Evolutionary conservation across 2,797 vertebrate genomes (phyloP).

Genomic region (Chaetodon trifasciatus): DNA sequence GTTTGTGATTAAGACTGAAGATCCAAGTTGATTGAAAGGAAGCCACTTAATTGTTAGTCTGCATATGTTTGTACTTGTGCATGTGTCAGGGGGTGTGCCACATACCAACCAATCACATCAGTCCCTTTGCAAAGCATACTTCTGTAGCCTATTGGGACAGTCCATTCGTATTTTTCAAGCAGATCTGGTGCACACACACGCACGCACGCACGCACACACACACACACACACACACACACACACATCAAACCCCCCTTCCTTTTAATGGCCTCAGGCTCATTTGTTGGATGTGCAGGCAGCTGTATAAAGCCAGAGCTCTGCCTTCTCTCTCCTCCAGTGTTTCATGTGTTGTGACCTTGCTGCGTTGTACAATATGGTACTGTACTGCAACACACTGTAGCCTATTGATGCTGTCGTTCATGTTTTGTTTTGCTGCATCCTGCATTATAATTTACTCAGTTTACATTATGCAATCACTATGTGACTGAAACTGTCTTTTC

Average conservation of each 20-base stretch:
- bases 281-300: conserved; percentile 26
- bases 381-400: conserved; percentile 2
- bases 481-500: background rate
- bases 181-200: background rate
- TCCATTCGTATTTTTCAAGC: conserved; percentile 38
- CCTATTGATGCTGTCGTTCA: background rate
- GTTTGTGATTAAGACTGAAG: background rate
- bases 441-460: background rate
- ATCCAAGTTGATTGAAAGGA: background rate
- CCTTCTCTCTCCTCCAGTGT: background rate
- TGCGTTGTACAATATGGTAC: background rate
- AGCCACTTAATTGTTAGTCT: background rate
- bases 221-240: background rate
- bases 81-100: conserved; percentile 31
- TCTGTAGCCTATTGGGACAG: conserved; percentile 34
- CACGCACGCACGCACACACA: no score
- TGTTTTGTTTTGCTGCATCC: background rate
- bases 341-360: conserved; percentile 8
- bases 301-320: conserved; percentile 17
- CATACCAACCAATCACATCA: conserved; percentile 43
- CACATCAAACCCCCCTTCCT: background rate
- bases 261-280: conserved; percentile 35
- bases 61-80: conserved; percentile 17
- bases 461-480: background rate
- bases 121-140: conserved; percentile 24